Base-by-base conservation (phyloP, 2,888 invertebrate species). In the Apamea sordens region DNA sequence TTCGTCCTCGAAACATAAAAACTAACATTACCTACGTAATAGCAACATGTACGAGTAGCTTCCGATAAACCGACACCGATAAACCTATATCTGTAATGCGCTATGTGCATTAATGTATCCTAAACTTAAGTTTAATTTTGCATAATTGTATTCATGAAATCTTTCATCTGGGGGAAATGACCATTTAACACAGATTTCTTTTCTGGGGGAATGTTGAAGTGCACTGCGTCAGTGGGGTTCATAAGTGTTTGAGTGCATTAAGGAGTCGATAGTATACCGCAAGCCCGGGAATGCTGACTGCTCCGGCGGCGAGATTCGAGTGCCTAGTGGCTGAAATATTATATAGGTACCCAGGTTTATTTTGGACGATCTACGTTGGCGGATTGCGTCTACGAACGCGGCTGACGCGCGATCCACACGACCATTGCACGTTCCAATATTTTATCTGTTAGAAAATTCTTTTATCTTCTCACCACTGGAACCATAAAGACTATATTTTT, bases 291-390 rank as follows among this genome's bases (percentile, higher is more conserved):
- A 91, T 92, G 89, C 89, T 90, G 90, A 86, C 90, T 84, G 80
- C 87, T 86, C 89, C 87, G 87, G 88, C 91, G 79, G 89, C 89
- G 84, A 88, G 88, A 89, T 90, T 90, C 90, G 89, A 90, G 91
- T 93, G 92, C 92, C 92, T 92, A 92, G 92, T 92, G 89, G 91
- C 92, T 94, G 92, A 94, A 94, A 95, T 94, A 93, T 94, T 93
- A 92, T 93, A 93, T 93, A 94, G 92, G 91, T 90, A 92, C 89
- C 89, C 90, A 89, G 91, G 95, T 94, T 96, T 96, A 96, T 96
- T 96, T 96, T 93, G 88, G 94, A 94, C 93, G 89, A 87, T 89
- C 90, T 93, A 94, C 93, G 95, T 95, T 96, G 93, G 95, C 94
- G 94, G 92, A 91, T 92, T 94, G 92, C 94, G 94, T 94, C 93